Evolutionary conservation across 23 tunicate genomes (phyloP).

Genomic region (Diplosoma virens): DNA sequence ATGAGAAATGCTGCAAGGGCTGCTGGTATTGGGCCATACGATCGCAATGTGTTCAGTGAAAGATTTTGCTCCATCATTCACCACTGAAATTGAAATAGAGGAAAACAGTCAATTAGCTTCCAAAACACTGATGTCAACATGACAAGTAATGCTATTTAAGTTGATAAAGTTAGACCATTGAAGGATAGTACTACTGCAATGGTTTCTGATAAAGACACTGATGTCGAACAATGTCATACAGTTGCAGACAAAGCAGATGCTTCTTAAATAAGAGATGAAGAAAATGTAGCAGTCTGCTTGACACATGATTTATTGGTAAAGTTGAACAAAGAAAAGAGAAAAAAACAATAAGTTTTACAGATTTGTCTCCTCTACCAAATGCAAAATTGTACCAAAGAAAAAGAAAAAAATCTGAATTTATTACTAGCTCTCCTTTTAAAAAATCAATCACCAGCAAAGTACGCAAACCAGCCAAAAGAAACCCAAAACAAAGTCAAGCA

Average conservation of each 20-base stretch:
- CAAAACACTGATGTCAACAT: no score
- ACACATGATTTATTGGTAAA: no score
- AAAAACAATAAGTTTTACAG: neutral
- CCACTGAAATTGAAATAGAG: neutral
- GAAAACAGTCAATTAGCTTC: neutral
- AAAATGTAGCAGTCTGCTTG: neutral
- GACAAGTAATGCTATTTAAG: no score
- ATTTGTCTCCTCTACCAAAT: neutral
- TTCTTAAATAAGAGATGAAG: neutral
- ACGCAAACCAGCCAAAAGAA: no score
- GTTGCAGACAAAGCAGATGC: neutral
- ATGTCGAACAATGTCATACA: no score
- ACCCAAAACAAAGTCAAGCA: no score
- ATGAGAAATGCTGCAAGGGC: neutral
- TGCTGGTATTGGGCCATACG: neutral
- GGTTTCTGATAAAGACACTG: no score
- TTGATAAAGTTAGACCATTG: no score
- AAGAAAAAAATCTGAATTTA: neutral
- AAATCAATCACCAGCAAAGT: neutral
- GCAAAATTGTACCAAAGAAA: neutral
- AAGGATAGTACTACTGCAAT: no score
- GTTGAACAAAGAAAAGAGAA: no score
- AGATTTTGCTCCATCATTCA: slow-evolving; percentile 4
- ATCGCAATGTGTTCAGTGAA: neutral
- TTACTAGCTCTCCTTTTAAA: neutral